A percentile compares a stretch with the other conserved stretches of the same genome.
Evolutionary conservation across 2,888 invertebrate genomes (phyloP).

Genomic region (Eristalinus sepulchralis): DNA sequence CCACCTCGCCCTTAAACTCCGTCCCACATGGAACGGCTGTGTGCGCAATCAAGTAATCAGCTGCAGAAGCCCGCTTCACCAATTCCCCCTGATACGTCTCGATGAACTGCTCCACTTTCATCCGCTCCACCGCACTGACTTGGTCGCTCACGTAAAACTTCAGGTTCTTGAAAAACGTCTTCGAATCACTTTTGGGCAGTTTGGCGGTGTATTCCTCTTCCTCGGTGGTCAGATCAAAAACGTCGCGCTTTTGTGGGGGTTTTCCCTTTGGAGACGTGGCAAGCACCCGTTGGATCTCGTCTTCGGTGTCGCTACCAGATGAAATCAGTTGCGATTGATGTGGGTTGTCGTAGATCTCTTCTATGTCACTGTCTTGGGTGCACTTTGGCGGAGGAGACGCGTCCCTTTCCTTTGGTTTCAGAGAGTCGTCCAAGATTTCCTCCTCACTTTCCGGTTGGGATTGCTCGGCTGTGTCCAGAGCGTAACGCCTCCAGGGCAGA

Average conservation of each 20-base stretch:
- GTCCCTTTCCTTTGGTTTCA: slow-evolving; percentile 64
- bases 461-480: slow-evolving; percentile 75
- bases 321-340: slow-evolving; percentile 16
- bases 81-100: slow-evolving; percentile 65
- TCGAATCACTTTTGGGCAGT: slow-evolving; percentile 14
- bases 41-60: slow-evolving; percentile 71
- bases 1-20: slow-evolving; percentile 66
- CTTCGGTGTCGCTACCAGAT: slow-evolving; percentile 79
- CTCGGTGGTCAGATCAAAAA: slow-evolving; percentile 78
- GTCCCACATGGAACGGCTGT: background rate
- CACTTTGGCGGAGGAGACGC: background rate
- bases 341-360: slow-evolving; percentile 10
- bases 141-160: slow-evolving; percentile 72
- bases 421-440: slow-evolving; percentile 76
- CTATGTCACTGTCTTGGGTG: slow-evolving; percentile 29
- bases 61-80: slow-evolving; percentile 27
- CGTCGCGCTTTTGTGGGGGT: slow-evolving; percentile 36
- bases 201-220: slow-evolving; percentile 78
- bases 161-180: slow-evolving; percentile 65
- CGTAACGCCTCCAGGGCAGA: slow-evolving; percentile 79
- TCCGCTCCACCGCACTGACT: slow-evolving; percentile 63
- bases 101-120: slow-evolving; percentile 72
- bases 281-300: slow-evolving; percentile 76
- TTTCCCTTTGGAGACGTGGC: slow-evolving; percentile 26
- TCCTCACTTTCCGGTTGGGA: slow-evolving; percentile 78